Conservation (phyloP, 2,113 vertebrate genomes). For the Loxodonta africana region DNA sequence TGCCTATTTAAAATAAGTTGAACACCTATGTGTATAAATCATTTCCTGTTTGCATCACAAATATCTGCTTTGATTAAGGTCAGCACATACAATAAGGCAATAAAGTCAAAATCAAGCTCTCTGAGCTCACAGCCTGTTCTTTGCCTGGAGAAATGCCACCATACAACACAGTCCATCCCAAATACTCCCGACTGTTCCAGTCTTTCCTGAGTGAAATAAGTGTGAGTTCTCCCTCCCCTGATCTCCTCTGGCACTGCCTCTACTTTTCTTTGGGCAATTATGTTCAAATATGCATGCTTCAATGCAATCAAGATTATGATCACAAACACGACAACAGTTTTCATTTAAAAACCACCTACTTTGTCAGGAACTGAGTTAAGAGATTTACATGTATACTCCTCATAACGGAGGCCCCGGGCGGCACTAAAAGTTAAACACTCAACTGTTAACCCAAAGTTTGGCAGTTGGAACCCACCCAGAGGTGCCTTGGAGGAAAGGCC, state of each 20-base stretch:
- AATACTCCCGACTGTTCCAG: background rate
- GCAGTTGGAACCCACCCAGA: background rate
- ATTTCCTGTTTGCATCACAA: background rate
- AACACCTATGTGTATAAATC: background rate
- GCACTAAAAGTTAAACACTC: no score
- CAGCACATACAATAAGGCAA: rapidly evolving
- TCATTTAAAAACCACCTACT: rapidly evolving
- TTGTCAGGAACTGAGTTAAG: rapidly evolving
- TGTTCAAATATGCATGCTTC: background rate
- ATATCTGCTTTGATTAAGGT: background rate
- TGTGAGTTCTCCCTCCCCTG: background rate
- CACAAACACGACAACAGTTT: background rate
- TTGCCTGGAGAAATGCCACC: rapidly evolving
- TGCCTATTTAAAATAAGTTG: background rate
- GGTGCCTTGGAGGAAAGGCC: background rate
- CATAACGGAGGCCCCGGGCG: no score
- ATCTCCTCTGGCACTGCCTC: background rate
- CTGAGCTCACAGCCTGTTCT: rapidly evolving
- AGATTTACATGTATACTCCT: rapidly evolving
- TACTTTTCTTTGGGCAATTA: background rate
- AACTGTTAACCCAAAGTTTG: no score
- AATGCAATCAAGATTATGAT: background rate
- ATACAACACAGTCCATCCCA: rapidly evolving
- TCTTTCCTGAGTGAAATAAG: background rate
- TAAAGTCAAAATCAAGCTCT: rapidly evolving